These are phyloP conservation scores for Aramus guarauna DNA, from an alignment of 2,113 vertebrate species.

Conservation along the genomic window DNA sequence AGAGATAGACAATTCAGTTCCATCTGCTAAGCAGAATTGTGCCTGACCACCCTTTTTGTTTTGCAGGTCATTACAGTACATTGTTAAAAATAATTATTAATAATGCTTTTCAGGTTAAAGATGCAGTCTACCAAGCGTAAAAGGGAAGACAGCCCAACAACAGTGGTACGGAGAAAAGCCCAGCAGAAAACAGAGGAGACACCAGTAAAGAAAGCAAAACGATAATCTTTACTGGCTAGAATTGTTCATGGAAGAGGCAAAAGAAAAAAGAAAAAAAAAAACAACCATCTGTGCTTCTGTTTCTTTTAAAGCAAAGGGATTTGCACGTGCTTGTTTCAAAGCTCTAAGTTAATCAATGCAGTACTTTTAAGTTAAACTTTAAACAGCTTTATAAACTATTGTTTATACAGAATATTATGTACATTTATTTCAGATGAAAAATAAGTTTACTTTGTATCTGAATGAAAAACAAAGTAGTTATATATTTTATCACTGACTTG, in stretches of 20 bases:
- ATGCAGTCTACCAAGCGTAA: conserved; percentile 80
- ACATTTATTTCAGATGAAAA: conserved; percentile 75
- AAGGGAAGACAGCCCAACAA: conserved; percentile 84
- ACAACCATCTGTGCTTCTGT: conserved; percentile 31
- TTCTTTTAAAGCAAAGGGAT: conserved; percentile 61
- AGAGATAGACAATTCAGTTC: background rate
- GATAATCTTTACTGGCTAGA: conserved; percentile 66
- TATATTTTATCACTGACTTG: conserved; percentile 75
- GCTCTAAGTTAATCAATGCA: conserved; percentile 61
- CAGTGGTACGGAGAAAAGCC: conserved; percentile 79
- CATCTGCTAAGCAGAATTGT: background rate
- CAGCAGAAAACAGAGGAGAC: conserved; percentile 84
- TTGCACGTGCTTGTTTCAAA: conserved; percentile 72
- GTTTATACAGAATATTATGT: conserved; percentile 75
- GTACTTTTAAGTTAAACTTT: conserved; percentile 70
- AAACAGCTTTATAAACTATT: conserved; percentile 77
- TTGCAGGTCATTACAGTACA: background rate
- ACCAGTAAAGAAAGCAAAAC: conserved; percentile 83
- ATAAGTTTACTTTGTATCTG: conserved; percentile 77
- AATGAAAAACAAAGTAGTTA: conserved; percentile 76
- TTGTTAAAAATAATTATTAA: background rate
- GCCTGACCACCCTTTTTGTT: background rate
- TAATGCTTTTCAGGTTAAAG: conserved; percentile 72
- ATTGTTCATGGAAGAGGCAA: background rate
- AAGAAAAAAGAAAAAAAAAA: background rate